Percentiles rank a stretch among this genome's conserved stretches.
Conservation (phyloP, 2,888 invertebrate species). For the Aleiodes alternator region DNA sequence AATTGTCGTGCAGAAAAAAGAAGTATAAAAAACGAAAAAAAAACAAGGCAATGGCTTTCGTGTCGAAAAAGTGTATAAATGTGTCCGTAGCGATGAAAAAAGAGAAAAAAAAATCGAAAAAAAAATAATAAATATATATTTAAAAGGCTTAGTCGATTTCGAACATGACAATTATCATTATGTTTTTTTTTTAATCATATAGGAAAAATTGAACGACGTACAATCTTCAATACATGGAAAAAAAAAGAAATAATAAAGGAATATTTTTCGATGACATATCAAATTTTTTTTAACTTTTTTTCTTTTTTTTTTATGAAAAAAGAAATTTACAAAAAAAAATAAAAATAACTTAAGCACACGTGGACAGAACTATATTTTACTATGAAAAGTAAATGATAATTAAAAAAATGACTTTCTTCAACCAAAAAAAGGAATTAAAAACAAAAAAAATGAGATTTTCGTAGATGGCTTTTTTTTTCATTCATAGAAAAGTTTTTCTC, state of each 20-base stretch:
- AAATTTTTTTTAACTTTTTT: conserved; percentile 12
- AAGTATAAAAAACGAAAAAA: background rate
- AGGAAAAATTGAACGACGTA: conserved; percentile 40
- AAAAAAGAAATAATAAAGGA: background rate
- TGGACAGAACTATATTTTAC: conserved; percentile 31
- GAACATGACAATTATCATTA: conserved; percentile 38
- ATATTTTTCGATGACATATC: conserved; percentile 46
- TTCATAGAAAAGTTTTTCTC: conserved; percentile 57
- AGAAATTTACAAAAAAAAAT: conserved; percentile 43
- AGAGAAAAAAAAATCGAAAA: conserved; percentile 54
- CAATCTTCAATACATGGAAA: conserved; percentile 25
- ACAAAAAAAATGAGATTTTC: too few species aligned
- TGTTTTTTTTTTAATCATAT: background rate
- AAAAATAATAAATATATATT: conserved; percentile 45
- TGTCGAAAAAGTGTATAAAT: conserved; percentile 44
- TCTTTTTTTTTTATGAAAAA: conserved; percentile 22
- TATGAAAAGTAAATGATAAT: conserved; percentile 16
- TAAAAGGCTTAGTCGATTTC: conserved; percentile 47
- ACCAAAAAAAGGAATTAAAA: conserved; percentile 24
- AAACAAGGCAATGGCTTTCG: conserved; percentile 28
- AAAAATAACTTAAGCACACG: conserved; percentile 19
- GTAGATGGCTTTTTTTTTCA: conserved; percentile 56
- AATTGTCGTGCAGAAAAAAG: conserved; percentile 58
- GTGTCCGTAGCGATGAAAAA: conserved; percentile 62
- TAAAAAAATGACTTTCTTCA: conserved; percentile 33